Evolutionary conservation across 2,797 vertebrate species (phyloP).

Genomic region (Myripristis jacobus): DNA sequence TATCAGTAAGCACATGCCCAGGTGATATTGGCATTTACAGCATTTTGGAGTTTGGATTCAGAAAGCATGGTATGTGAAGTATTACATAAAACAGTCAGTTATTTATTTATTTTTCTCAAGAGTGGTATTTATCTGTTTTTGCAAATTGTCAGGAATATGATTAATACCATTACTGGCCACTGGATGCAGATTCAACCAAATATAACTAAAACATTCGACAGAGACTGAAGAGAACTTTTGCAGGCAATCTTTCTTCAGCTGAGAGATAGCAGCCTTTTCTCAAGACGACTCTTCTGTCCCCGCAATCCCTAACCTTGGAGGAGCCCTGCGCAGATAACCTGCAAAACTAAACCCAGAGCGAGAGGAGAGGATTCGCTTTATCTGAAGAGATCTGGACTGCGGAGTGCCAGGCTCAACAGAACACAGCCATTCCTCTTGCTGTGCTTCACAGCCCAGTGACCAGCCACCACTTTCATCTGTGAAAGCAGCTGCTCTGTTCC

Average conservation of each 20-base stretch:
- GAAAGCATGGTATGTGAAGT: too few species aligned
- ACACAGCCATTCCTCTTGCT: constrained; percentile 34
- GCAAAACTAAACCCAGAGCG: constrained; percentile 7
- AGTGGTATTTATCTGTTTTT: too few species aligned
- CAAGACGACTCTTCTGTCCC: neutral
- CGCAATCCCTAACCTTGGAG: constrained; percentile 7
- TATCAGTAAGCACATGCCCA: too few species aligned
- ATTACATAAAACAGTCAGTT: too few species aligned
- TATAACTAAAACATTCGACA: neutral
- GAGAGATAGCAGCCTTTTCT: neutral
- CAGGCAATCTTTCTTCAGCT: neutral
- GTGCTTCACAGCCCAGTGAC: constrained; percentile 69
- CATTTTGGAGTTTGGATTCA: too few species aligned
- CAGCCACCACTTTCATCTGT: constrained; percentile 57
- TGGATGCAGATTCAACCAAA: constrained; percentile 4
- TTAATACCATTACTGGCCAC: neutral
- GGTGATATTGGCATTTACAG: too few species aligned
- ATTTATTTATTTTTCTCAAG: too few species aligned
- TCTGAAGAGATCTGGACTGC: constrained; percentile 21
- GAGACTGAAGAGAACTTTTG: too few species aligned
- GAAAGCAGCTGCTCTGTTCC: constrained; percentile 57
- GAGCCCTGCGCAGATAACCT: neutral
- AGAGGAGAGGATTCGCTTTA: constrained; percentile 35
- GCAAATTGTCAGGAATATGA: neutral
- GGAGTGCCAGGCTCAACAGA: constrained; percentile 16